phyloP scores from a whole-genome alignment of 1,140 invertebrate genomes.

The Apis cerana region DNA sequence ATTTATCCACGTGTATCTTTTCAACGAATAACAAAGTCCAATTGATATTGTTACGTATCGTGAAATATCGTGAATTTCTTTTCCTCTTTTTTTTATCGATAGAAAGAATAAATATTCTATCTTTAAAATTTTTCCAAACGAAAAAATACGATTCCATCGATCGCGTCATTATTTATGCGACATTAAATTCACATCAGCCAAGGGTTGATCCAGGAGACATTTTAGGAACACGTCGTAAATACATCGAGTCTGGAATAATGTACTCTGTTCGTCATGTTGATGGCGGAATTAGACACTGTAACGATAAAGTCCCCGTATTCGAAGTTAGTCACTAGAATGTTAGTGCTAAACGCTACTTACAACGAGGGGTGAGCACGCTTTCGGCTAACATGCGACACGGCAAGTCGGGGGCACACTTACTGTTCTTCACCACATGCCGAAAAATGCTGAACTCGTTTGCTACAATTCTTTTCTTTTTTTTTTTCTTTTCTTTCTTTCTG shows the following conservation, averaged over 20 bases:
- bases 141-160: too few relatives aligned
- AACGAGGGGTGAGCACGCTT: conserved; percentile 74
- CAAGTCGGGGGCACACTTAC: conserved; percentile 59
- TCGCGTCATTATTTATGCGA: too few relatives aligned
- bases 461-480: not conserved
- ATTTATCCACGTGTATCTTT: too few relatives aligned
- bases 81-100: too few relatives aligned
- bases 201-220: not conserved
- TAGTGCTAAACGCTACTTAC: conserved; percentile 77
- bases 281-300: not conserved
- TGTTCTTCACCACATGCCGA: conserved; percentile 53
- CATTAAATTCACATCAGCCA: too few relatives aligned
- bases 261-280: not conserved
- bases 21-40: too few relatives aligned
- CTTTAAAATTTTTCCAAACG: too few relatives aligned
- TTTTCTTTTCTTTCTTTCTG: not conserved
- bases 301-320: not conserved
- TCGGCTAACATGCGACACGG: conserved; percentile 72
- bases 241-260: not conserved
- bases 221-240: not conserved
- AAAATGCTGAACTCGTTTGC: conserved; percentile 7
- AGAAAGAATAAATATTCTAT: too few relatives aligned
- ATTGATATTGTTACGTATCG: too few relatives aligned
- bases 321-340: conserved; percentile 72
- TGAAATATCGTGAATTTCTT: too few relatives aligned